phyloP scores from a whole-genome alignment of 2,888 invertebrate genomes.

The Anthophora plumipes region DNA sequence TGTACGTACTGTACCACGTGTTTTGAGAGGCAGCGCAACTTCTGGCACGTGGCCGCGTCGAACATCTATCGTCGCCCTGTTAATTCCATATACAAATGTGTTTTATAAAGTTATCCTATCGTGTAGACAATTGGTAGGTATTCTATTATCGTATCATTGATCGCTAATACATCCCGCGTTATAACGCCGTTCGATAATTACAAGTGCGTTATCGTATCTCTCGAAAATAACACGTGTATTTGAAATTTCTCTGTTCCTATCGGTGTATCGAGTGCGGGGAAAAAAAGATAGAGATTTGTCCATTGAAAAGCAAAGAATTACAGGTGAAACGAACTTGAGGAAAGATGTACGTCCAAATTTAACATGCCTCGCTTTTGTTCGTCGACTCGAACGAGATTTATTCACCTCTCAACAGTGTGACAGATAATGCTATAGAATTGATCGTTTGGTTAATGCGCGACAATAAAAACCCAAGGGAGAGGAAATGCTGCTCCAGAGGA shows the following conservation, averaged over 20 bases:
- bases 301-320: neutral
- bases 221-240: neutral
- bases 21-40: slow-evolving; percentile 12
- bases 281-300: no score
- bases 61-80: neutral
- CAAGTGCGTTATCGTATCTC: slow-evolving; percentile 21
- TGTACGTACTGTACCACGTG: slow-evolving; percentile 19
- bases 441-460: slow-evolving; percentile 13
- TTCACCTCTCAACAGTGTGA: neutral
- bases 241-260: neutral
- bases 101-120: neutral
- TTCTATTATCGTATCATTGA: neutral
- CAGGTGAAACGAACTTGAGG: neutral
- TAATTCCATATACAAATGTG: neutral
- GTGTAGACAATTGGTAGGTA: neutral
- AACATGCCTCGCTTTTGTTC: neutral
- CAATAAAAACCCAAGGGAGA: slow-evolving; percentile 10
- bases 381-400: neutral
- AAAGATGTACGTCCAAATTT: neutral
- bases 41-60: slow-evolving; percentile 38
- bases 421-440: slow-evolving; percentile 10
- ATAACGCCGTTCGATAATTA: neutral
- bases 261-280: neutral
- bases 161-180: neutral
- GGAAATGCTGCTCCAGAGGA: neutral